These are phyloP conservation scores for Podarcis muralis DNA, from an alignment of 2,113 vertebrate genomes.

Conservation along the genomic window DNA sequence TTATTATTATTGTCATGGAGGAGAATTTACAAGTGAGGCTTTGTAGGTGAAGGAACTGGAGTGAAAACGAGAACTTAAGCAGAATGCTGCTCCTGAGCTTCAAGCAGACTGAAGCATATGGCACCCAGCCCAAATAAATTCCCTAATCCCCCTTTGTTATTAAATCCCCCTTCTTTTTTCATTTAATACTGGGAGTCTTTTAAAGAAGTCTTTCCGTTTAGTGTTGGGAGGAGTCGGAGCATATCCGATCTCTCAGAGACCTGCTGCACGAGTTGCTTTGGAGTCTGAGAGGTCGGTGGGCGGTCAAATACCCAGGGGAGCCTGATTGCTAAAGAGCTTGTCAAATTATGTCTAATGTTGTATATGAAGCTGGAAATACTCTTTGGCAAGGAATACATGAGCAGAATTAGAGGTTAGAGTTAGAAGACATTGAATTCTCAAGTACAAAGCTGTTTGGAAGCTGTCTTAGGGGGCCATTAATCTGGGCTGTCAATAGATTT, in stretches of 20 bases:
- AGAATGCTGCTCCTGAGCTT: constrained; percentile 41
- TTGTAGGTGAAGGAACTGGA: constrained; percentile 19
- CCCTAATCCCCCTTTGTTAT: constrained; percentile 61
- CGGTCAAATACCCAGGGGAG: constrained; percentile 5
- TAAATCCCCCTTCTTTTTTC: constrained; percentile 53
- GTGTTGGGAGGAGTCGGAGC: constrained; percentile 37
- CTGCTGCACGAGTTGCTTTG: background rate
- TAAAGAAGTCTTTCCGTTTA: constrained; percentile 32
- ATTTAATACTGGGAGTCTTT: constrained; percentile 15
- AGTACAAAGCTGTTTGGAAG: background rate
- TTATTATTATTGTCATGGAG: background rate
- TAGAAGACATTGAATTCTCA: background rate
- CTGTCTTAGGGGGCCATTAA: background rate
- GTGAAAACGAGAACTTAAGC: constrained; percentile 49
- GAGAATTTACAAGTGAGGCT: constrained; percentile 13
- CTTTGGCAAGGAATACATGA: background rate
- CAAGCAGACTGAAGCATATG: constrained; percentile 62
- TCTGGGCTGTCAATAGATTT: background rate
- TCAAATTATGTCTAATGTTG: background rate
- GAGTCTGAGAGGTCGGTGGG: background rate
- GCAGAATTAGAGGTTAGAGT: background rate
- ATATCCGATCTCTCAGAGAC: background rate
- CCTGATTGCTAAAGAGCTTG: constrained; percentile 22
- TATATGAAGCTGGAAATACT: background rate
- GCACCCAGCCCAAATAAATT: constrained; percentile 61